Evolutionary conservation across 92 coral and sea anemone species (phyloP).

Genomic region (Umimayanthus chanpuru): DNA sequence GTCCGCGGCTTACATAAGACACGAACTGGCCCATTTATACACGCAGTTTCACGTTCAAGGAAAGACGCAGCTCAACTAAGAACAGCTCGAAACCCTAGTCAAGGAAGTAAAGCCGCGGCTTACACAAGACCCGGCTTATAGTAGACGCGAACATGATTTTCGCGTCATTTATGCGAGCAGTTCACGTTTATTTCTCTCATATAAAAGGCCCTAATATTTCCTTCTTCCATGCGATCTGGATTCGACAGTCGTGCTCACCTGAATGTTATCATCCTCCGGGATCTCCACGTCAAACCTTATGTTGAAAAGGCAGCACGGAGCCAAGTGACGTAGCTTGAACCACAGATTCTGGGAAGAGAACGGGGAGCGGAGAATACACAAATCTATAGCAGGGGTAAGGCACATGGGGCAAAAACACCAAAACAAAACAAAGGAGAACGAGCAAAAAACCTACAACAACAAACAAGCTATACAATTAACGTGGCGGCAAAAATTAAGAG

Average conservation of each 20-base stretch:
- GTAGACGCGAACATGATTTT: too few species aligned
- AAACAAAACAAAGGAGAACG: background rate
- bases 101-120: too few species aligned
- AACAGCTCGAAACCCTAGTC: too few species aligned
- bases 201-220: too few species aligned
- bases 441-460: background rate
- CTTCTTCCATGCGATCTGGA: background rate
- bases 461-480: background rate
- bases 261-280: slow-evolving; percentile 97
- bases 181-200: too few species aligned
- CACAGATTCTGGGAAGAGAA: slow-evolving; percentile 81
- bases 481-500: background rate
- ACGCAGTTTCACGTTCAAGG: too few species aligned
- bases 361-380: background rate
- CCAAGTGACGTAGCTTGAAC: slow-evolving; percentile 92
- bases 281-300: slow-evolving; percentile 94
- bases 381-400: too few species aligned
- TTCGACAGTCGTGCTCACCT: slow-evolving; percentile 54
- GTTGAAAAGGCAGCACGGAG: slow-evolving; percentile 91
- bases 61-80: too few species aligned
- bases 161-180: too few species aligned
- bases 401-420: background rate
- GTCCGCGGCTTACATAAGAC: too few species aligned
- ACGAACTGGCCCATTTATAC: too few species aligned
- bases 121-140: too few species aligned